A percentile compares a stretch with the other conserved stretches of the same genome.
These are phyloP conservation scores for Upupa epops DNA, from an alignment of 2,113 vertebrate species.

Conservation along the genomic window DNA sequence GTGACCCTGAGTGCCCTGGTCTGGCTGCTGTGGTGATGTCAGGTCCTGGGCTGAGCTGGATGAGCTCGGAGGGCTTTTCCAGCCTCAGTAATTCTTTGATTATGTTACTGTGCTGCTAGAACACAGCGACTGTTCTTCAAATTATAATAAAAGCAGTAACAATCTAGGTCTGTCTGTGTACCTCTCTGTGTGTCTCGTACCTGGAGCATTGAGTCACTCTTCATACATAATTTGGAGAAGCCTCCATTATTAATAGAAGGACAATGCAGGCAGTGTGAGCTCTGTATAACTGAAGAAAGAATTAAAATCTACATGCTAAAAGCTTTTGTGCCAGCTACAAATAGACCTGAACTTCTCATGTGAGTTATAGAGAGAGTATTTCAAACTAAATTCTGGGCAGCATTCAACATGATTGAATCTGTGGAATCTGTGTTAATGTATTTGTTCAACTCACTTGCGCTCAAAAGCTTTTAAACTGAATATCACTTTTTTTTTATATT, in stretches of 20 bases:
- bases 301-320: conserved; percentile 74
- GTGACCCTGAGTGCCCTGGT: too few species aligned
- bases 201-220: not conserved
- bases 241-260: not conserved
- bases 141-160: not conserved
- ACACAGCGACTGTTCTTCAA: conserved; percentile 2
- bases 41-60: too few species aligned
- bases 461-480: conserved; percentile 77
- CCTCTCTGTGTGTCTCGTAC: not conserved
- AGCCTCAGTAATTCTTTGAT: too few species aligned
- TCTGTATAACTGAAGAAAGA: conserved; percentile 52
- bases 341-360: conserved; percentile 61
- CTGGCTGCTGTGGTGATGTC: too few species aligned
- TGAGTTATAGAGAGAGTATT: conserved; percentile 64
- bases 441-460: conserved; percentile 74
- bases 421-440: conserved; percentile 73
- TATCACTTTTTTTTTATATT: conserved; percentile 77
- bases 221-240: not conserved
- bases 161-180: not conserved
- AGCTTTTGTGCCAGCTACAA: conserved; percentile 59
- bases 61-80: too few species aligned
- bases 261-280: conserved; percentile 6
- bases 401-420: conserved; percentile 74
- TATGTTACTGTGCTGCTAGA: not conserved
- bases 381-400: conserved; percentile 75